These are phyloP conservation scores for Galaxias olidus DNA, from an alignment of 2,797 vertebrate genomes.

Conservation along the genomic window DNA sequence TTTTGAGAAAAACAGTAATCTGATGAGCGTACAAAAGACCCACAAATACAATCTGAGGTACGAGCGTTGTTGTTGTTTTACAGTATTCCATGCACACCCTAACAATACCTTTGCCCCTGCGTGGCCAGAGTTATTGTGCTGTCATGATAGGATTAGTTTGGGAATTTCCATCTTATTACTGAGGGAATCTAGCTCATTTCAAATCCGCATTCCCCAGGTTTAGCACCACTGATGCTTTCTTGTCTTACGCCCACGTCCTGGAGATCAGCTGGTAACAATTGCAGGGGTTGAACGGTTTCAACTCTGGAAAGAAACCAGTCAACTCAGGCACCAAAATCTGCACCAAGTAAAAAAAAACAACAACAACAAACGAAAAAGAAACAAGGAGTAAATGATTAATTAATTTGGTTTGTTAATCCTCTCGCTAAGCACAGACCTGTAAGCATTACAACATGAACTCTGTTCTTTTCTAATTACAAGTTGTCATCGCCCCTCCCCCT, in stretches of 20 bases:
- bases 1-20: neutral
- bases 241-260: slow-evolving; percentile 43
- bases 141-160: slow-evolving; percentile 66
- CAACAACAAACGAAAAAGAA: too few species aligned
- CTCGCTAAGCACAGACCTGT: too few species aligned
- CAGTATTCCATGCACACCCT: too few species aligned
- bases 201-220: slow-evolving; percentile 69
- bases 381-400: too few species aligned
- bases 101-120: too few species aligned
- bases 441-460: too few species aligned
- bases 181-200: slow-evolving; percentile 63
- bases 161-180: slow-evolving; percentile 70
- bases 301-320: neutral
- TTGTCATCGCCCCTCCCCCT: too few species aligned
- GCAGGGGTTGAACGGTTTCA: slow-evolving; percentile 5
- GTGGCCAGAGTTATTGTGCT: slow-evolving; percentile 25
- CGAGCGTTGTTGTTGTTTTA: slow-evolving; percentile 12
- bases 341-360: too few species aligned
- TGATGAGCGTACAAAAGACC: neutral
- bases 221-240: slow-evolving; percentile 47
- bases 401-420: too few species aligned
- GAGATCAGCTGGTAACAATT: slow-evolving; percentile 34
- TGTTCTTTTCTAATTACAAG: too few species aligned
- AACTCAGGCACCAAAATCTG: too few species aligned
- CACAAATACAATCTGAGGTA: slow-evolving; percentile 4